Conservation (phyloP, 2,113 vertebrate genomes). For the Riparia riparia region DNA sequence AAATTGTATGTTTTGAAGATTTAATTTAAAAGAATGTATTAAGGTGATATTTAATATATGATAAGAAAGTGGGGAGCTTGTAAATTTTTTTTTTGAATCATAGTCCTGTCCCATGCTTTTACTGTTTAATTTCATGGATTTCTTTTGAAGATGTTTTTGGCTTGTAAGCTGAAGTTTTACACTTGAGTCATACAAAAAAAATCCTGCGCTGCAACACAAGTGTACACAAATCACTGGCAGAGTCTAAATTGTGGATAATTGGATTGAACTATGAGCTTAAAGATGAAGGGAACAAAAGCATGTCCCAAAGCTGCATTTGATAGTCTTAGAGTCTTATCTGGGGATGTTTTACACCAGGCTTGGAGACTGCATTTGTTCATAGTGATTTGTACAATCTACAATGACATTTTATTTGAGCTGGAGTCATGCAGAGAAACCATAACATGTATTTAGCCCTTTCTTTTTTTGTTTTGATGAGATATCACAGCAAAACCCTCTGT, state of each 20-base stretch:
- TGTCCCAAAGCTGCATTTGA: slow-evolving; percentile 75
- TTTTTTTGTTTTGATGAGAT: slow-evolving; percentile 48
- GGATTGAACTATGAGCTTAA: slow-evolving; percentile 79
- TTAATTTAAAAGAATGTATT: slow-evolving; percentile 5
- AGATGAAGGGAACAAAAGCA: slow-evolving; percentile 79
- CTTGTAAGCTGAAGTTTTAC: slow-evolving; percentile 73
- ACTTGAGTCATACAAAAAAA: slow-evolving; percentile 61
- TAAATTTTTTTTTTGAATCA: not conserved
- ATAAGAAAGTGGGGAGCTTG: not conserved
- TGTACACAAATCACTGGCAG: slow-evolving; percentile 73
- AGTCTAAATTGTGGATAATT: slow-evolving; percentile 78
- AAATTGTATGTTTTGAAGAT: not conserved
- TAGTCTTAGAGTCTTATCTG: slow-evolving; percentile 77
- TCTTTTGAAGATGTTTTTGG: slow-evolving; percentile 74
- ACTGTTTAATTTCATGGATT: slow-evolving; percentile 53
- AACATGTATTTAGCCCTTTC: slow-evolving; percentile 51
- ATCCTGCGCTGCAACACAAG: slow-evolving; percentile 62
- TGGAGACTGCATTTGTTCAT: slow-evolving; percentile 73
- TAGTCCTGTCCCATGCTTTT: slow-evolving; percentile 26
- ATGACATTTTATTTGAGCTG: slow-evolving; percentile 76
- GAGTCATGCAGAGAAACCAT: slow-evolving; percentile 68
- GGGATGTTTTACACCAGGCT: slow-evolving; percentile 78
- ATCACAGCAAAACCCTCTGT: slow-evolving; percentile 27
- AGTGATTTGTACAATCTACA: slow-evolving; percentile 75
- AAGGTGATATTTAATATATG: not conserved